Percentiles rank a stretch among this genome's conserved stretches.
These are phyloP conservation scores for Crotalus viridis DNA, from an alignment of 2,113 vertebrate genomes.

Conservation along the genomic window DNA sequence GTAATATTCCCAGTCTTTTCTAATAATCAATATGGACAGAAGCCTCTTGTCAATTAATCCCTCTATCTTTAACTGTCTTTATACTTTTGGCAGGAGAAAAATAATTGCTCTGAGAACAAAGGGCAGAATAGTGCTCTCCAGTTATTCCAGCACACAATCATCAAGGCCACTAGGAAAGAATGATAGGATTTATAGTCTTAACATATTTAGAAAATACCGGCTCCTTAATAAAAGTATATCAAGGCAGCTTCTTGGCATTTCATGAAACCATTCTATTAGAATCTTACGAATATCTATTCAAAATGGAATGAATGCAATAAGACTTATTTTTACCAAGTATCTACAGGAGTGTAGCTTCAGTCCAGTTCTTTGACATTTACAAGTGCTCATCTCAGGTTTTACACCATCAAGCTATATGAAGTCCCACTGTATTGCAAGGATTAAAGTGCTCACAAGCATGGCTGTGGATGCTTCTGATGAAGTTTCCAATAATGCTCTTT, in stretches of 20 bases:
- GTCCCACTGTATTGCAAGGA: not conserved
- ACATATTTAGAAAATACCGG: not conserved
- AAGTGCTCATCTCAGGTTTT: not conserved
- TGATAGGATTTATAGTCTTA: not conserved
- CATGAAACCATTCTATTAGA: not conserved
- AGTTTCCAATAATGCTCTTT: conserved; percentile 27
- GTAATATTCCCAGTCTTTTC: not conserved
- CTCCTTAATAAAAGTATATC: not conserved
- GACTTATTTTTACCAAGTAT: not conserved
- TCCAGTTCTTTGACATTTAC: not conserved
- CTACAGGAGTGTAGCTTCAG: not conserved
- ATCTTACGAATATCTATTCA: not conserved
- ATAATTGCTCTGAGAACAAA: not conserved
- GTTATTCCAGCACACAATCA: not conserved
- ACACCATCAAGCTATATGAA: not conserved
- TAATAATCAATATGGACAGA: not conserved
- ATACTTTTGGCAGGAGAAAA: not conserved
- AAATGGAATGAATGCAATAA: not conserved
- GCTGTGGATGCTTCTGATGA: not conserved
- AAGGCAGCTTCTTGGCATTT: not conserved
- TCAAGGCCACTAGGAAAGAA: not conserved
- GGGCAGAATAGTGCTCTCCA: not conserved
- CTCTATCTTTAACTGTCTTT: not conserved
- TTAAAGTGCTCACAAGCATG: not conserved
- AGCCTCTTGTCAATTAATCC: not conserved